A percentile compares a stretch with the other conserved stretches of the same genome.
phyloP scores from a whole-genome alignment of 2,797 vertebrate genomes.

The Columba guinea region DNA sequence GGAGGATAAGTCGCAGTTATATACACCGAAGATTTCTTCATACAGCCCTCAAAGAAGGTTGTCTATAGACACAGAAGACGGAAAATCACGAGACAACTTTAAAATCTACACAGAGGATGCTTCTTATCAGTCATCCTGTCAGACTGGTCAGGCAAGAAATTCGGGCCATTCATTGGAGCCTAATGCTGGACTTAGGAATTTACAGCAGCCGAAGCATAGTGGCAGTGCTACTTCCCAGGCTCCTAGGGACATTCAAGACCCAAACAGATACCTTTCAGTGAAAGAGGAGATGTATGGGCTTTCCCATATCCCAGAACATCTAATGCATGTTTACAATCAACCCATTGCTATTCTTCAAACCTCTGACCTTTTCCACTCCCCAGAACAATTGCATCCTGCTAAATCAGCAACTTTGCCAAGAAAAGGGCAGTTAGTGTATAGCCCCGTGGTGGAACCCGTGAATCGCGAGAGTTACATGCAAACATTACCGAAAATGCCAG shows the following conservation, averaged over 20 bases:
- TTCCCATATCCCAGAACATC: slow-evolving; percentile 83
- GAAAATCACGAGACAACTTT: slow-evolving; percentile 85
- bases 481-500: slow-evolving; percentile 85
- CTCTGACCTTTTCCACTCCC: slow-evolving; percentile 80
- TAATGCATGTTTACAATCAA: slow-evolving; percentile 88
- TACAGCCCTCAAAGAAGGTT: slow-evolving; percentile 80
- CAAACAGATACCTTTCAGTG: slow-evolving; percentile 72
- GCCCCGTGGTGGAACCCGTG: slow-evolving; percentile 74
- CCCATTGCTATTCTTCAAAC: slow-evolving; percentile 86
- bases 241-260: slow-evolving; percentile 76
- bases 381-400: slow-evolving; percentile 78
- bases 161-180: slow-evolving; percentile 58
- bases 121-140: slow-evolving; percentile 73
- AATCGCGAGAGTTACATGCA: slow-evolving; percentile 86
- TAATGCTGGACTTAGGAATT: slow-evolving; percentile 69
- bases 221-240: slow-evolving; percentile 77
- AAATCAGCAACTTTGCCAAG: slow-evolving; percentile 87
- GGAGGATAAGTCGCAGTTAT: slow-evolving; percentile 78
- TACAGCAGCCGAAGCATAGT: slow-evolving; percentile 76
- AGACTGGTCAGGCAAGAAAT: slow-evolving; percentile 78
- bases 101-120: slow-evolving; percentile 79
- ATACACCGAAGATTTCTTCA: slow-evolving; percentile 59
- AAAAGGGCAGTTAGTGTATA: slow-evolving; percentile 83
- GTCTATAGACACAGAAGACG: slow-evolving; percentile 68
- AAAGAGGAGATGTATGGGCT: slow-evolving; percentile 79